Evolutionary conservation across 1,140 invertebrate species (phyloP).

Genomic region (Listronotus bonariensis): DNA sequence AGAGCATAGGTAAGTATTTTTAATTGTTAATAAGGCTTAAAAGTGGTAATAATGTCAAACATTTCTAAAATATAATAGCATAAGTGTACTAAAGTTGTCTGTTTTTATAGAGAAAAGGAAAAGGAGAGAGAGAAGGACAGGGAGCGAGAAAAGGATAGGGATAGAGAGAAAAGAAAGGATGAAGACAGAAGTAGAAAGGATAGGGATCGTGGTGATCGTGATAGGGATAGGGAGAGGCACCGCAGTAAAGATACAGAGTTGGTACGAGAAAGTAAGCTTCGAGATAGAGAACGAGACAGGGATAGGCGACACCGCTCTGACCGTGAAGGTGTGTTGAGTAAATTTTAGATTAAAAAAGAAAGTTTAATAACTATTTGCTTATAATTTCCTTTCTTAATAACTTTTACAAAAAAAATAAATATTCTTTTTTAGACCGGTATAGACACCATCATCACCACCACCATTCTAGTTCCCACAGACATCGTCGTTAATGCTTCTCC

Average conservation of each 20-base stretch:
- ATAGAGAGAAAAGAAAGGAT: slow-evolving; percentile 25
- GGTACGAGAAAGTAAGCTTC: slow-evolving; percentile 46
- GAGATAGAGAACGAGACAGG: slow-evolving; percentile 51
- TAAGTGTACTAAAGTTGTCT: background rate
- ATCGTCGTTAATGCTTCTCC: slow-evolving; percentile 18
- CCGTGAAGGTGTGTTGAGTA: slow-evolving; percentile 41
- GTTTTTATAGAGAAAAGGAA: slow-evolving; percentile 42
- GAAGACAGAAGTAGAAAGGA: slow-evolving; percentile 23
- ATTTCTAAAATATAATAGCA: no score
- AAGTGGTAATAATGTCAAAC: no score
- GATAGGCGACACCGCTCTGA: slow-evolving; percentile 51
- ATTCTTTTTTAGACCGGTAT: slow-evolving; percentile 33
- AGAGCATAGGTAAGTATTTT: slow-evolving; percentile 17
- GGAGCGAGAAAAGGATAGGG: slow-evolving; percentile 48
- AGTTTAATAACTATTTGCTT: no score
- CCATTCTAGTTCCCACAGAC: slow-evolving; percentile 21
- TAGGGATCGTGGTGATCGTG: slow-evolving; percentile 35
- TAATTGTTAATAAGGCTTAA: no score
- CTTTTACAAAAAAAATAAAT: no score
- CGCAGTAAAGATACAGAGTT: slow-evolving; percentile 34
- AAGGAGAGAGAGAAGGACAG: slow-evolving; percentile 53
- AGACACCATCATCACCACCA: slow-evolving; percentile 42
- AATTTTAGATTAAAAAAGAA: no score
- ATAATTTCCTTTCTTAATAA: no score
- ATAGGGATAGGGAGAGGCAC: slow-evolving; percentile 26